These are phyloP conservation scores for Luperina nickerlii DNA, from an alignment of 2,888 invertebrate genomes.

Conservation along the genomic window DNA sequence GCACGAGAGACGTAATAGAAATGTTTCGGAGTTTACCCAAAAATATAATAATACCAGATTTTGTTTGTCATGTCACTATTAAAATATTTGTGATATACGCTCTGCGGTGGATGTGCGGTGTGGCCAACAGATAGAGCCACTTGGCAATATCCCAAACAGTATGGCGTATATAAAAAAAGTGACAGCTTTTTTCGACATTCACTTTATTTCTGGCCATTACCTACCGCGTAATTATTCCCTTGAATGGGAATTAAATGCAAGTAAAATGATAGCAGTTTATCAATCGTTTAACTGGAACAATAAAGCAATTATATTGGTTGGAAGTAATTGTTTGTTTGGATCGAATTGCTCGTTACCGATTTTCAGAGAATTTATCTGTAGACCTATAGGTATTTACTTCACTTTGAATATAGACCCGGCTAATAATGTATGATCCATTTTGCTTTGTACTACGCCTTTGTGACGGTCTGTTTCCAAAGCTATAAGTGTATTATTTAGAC, in stretches of 20 bases:
- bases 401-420: background rate
- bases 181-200: conserved; percentile 45
- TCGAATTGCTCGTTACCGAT: conserved; percentile 5
- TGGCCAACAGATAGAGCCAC: conserved; percentile 72
- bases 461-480: background rate
- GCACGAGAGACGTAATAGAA: conserved; percentile 76
- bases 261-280: conserved; percentile 50
- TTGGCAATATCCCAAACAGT: conserved; percentile 80
- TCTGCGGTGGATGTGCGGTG: conserved; percentile 67
- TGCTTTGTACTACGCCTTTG: background rate
- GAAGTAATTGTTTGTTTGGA: conserved; percentile 39
- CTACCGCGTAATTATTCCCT: conserved; percentile 49
- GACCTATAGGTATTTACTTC: background rate
- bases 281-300: conserved; percentile 42
- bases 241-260: conserved; percentile 49
- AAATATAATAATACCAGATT: conserved; percentile 72
- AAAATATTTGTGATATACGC: conserved; percentile 72
- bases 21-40: conserved; percentile 72
- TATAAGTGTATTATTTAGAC: background rate
- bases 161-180: conserved; percentile 71
- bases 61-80: conserved; percentile 70
- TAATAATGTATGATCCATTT: background rate
- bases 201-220: conserved; percentile 44
- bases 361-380: conserved; percentile 6
- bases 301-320: conserved; percentile 40